Percentiles rank a stretch among this genome's conserved stretches.
phyloP scores from a whole-genome alignment of 2,888 invertebrate genomes.

The Agonopterix alstromeriana region DNA sequence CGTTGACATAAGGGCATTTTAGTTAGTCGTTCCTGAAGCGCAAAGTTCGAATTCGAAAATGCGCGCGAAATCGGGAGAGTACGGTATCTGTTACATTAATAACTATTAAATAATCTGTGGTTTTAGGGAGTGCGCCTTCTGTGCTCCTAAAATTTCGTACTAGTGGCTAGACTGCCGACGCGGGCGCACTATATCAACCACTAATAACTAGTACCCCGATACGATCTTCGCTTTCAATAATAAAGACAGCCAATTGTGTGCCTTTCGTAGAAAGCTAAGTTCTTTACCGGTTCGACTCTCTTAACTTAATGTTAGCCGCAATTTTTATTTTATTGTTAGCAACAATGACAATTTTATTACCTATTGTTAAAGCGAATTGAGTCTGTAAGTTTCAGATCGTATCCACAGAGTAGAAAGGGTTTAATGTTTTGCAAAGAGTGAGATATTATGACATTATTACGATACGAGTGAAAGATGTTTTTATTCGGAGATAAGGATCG shows the following conservation, averaged over 20 bases:
- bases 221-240: conserved; percentile 70
- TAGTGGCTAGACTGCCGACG: conserved; percentile 14
- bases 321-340: conserved; percentile 51
- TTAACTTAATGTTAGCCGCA: conserved; percentile 13
- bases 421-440: conserved; percentile 2
- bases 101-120: too few species aligned
- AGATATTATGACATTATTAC: background rate
- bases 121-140: too few species aligned
- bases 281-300: conserved; percentile 50
- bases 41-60: too few species aligned
- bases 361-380: conserved; percentile 24
- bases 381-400: conserved; percentile 4
- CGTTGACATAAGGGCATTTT: too few species aligned
- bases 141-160: too few species aligned
- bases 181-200: conserved; percentile 58
- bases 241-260: conserved; percentile 58
- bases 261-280: conserved; percentile 61
- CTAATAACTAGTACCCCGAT: conserved; percentile 68
- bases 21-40: too few species aligned
- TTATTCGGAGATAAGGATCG: background rate
- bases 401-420: conserved; percentile 5
- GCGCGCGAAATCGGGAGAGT: too few species aligned
- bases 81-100: too few species aligned
- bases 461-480: background rate
- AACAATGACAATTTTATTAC: conserved; percentile 58